Percentiles rank a stretch among this genome's conserved stretches.
These are phyloP conservation scores for Nephotettix cincticeps DNA, from an alignment of 1,140 invertebrate species.

Conservation along the genomic window DNA sequence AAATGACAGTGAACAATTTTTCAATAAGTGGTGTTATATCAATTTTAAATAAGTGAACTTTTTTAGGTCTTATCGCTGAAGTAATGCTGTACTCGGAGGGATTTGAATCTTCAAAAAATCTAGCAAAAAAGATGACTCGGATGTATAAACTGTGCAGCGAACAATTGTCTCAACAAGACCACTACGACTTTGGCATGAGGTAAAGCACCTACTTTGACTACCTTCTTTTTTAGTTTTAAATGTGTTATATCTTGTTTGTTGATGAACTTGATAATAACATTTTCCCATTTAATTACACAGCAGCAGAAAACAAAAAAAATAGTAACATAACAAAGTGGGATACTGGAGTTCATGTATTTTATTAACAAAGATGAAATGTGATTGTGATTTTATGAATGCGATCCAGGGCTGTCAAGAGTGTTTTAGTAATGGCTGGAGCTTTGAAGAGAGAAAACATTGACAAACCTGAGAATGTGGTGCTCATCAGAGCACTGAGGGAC, in stretches of 20 bases:
- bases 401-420: conserved; percentile 57
- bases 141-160: conserved; percentile 92
- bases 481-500: conserved; percentile 82
- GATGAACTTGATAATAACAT: too few relatives aligned
- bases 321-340: not conserved
- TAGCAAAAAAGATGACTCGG: conserved; percentile 88
- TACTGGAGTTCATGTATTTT: not conserved
- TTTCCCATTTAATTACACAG: conserved; percentile 32
- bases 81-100: conserved; percentile 91
- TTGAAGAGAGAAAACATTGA: conserved; percentile 82
- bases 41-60: not conserved
- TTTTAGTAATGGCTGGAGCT: conserved; percentile 84
- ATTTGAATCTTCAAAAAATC: conserved; percentile 80
- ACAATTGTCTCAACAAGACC: conserved; percentile 89
- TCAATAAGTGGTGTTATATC: conserved; percentile 24
- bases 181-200: conserved; percentile 93
- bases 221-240: too few relatives aligned
- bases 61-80: conserved; percentile 81
- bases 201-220: too few relatives aligned
- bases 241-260: too few relatives aligned
- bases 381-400: too few relatives aligned
- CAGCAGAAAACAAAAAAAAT: not conserved
- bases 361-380: not conserved
- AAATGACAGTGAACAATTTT: conserved; percentile 15
- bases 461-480: conserved; percentile 72